These are phyloP conservation scores for Marronus borbonicus DNA, from an alignment of 2,888 invertebrate genomes.

Conservation along the genomic window DNA sequence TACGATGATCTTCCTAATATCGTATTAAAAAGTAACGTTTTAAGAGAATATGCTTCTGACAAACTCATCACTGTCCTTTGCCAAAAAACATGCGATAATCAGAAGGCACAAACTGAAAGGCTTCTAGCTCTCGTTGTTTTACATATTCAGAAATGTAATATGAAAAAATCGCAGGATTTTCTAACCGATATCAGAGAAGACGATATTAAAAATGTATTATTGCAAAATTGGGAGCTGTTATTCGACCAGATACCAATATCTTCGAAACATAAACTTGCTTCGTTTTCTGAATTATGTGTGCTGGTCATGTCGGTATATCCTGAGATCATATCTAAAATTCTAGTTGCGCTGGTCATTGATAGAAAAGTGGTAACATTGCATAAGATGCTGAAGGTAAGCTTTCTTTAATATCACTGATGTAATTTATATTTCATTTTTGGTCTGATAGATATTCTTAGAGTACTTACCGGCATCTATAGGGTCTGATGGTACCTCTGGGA, in stretches of 20 bases:
- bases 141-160: conserved; percentile 73
- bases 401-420: neutral
- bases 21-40: conserved; percentile 72
- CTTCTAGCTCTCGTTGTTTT: conserved; percentile 71
- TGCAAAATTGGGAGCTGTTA: conserved; percentile 72
- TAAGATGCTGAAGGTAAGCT: conserved; percentile 67
- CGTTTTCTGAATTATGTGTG: conserved; percentile 74
- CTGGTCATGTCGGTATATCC: conserved; percentile 72
- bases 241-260: conserved; percentile 70
- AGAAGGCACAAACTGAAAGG: conserved; percentile 66
- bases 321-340: conserved; percentile 69
- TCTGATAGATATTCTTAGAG: conserved; percentile 75
- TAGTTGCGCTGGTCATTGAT: conserved; percentile 70
- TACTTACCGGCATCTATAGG: conserved; percentile 80
- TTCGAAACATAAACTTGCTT: conserved; percentile 67
- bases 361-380: conserved; percentile 69
- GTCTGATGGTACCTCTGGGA: conserved; percentile 70
- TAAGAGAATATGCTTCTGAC: conserved; percentile 74
- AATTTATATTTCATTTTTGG: neutral
- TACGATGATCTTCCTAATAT: conserved; percentile 71
- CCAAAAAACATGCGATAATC: conserved; percentile 63
- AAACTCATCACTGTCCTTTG: conserved; percentile 71
- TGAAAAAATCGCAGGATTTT: conserved; percentile 69
- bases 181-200: conserved; percentile 69
- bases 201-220: conserved; percentile 67